These are phyloP conservation scores for Tadarida brasiliensis DNA, from an alignment of 2,797 vertebrate species.

Conservation along the genomic window DNA sequence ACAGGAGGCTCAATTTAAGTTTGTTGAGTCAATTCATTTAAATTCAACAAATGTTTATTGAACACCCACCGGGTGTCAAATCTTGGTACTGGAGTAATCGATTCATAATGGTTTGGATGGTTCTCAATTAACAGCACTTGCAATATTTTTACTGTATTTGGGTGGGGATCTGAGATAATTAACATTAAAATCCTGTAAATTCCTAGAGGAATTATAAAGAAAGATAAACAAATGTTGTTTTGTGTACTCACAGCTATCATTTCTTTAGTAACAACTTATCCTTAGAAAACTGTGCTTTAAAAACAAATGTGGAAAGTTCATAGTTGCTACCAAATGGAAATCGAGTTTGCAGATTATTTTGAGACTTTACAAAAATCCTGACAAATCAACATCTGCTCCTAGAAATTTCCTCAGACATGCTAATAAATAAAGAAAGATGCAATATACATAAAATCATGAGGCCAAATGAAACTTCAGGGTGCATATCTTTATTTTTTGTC, in stretches of 20 bases:
- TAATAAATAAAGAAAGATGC: conserved; percentile 55
- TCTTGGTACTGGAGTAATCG: background rate
- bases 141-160: background rate
- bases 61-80: background rate
- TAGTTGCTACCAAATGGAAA: conserved; percentile 34
- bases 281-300: conserved; percentile 49
- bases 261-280: conserved; percentile 36
- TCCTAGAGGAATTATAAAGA: conserved; percentile 28
- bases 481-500: background rate
- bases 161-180: background rate
- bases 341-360: conserved; percentile 57
- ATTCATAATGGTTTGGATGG: background rate
- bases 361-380: conserved; percentile 38
- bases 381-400: conserved; percentile 58
- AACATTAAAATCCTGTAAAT: conserved; percentile 29
- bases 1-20: background rate
- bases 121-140: background rate
- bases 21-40: conserved; percentile 1
- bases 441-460: conserved; percentile 53
- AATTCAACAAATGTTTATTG: conserved; percentile 42
- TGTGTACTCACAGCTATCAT: background rate
- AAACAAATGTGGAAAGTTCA: conserved; percentile 60
- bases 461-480: background rate
- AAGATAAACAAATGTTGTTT: background rate
- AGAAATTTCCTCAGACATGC: conserved; percentile 58